Conservation (phyloP, 1,140 invertebrate species). For the Coelopa frigida region DNA sequence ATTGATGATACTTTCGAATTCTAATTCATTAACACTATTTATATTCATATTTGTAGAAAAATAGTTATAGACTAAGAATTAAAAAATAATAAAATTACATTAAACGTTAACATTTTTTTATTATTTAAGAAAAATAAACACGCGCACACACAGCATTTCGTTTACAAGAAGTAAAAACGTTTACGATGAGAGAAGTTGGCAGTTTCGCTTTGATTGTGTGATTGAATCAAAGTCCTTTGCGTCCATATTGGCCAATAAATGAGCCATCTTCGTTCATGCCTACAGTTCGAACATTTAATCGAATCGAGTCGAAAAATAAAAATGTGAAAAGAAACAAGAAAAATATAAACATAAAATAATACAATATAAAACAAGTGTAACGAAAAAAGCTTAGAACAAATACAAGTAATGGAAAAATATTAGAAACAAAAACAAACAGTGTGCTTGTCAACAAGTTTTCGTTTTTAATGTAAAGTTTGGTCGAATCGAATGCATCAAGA, state of each 20-base stretch:
- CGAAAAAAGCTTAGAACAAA: not conserved
- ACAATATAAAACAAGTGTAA: slow-evolving; percentile 7
- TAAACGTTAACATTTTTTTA: slow-evolving; percentile 7
- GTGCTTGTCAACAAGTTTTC: too few relatives aligned
- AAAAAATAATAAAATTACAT: slow-evolving; percentile 8
- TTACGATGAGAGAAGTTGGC: slow-evolving; percentile 2
- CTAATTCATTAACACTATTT: too few relatives aligned
- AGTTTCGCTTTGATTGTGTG: not conserved
- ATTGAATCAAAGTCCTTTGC: slow-evolving; percentile 54
- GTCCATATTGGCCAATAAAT: slow-evolving; percentile 93
- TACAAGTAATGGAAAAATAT: not conserved
- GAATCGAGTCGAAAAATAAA: not conserved
- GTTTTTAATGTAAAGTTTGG: too few relatives aligned
- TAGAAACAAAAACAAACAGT: not conserved
- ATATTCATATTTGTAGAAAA: not conserved
- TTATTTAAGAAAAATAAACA: slow-evolving; percentile 8
- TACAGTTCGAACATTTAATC: slow-evolving; percentile 41
- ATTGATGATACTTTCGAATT: slow-evolving; percentile 4
- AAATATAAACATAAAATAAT: slow-evolving; percentile 27
- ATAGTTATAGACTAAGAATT: too few relatives aligned
- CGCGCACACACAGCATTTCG: not conserved
- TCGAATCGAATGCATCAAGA: too few relatives aligned
- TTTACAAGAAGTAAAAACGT: too few relatives aligned
- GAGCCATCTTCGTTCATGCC: slow-evolving; percentile 98
- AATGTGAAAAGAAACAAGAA: slow-evolving; percentile 16